Percentiles rank a stretch among this genome's conserved stretches.
Evolutionary conservation across 2,797 vertebrate genomes (phyloP).

Genomic region (Chelmon rostratus): DNA sequence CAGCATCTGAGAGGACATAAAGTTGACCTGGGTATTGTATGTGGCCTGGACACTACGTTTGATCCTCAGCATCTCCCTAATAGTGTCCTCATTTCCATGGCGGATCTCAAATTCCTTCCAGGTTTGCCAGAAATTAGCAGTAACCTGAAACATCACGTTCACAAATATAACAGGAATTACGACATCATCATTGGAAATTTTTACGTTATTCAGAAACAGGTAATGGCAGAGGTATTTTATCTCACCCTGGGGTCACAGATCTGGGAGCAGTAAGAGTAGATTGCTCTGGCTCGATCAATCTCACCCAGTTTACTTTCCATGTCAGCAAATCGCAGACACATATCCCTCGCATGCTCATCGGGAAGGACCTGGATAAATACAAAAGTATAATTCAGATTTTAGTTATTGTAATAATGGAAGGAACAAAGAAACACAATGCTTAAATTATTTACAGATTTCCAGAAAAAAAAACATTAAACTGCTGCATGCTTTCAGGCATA

Average conservation of each 20-base stretch:
- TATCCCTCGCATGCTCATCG: constrained; percentile 93
- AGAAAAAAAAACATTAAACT: not conserved
- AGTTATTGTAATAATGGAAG: not conserved
- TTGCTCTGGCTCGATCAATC: constrained; percentile 93
- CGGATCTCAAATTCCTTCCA: constrained; percentile 98
- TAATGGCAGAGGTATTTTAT: not conserved
- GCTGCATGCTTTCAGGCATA: not conserved
- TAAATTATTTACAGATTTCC: not conserved
- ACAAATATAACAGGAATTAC: not conserved
- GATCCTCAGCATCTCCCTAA: constrained; percentile 95
- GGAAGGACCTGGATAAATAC: constrained; percentile 87
- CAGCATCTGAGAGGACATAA: constrained; percentile 97
- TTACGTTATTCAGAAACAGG: not conserved
- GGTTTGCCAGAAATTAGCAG: constrained; percentile 92
- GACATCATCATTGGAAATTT: not conserved
- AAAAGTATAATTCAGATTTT: not conserved
- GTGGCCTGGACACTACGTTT: constrained; percentile 97
- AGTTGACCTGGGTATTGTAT: constrained; percentile 98
- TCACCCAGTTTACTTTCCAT: constrained; percentile 97
- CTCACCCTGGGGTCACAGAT: constrained; percentile 95
- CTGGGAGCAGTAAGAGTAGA: constrained; percentile 97
- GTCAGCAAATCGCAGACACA: constrained; percentile 95
- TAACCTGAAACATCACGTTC: constrained; percentile 84
- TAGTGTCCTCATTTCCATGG: constrained; percentile 97
- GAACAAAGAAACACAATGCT: not conserved